Conservation (phyloP, 2,113 vertebrate genomes). For the Burhinus bistriatus region DNA sequence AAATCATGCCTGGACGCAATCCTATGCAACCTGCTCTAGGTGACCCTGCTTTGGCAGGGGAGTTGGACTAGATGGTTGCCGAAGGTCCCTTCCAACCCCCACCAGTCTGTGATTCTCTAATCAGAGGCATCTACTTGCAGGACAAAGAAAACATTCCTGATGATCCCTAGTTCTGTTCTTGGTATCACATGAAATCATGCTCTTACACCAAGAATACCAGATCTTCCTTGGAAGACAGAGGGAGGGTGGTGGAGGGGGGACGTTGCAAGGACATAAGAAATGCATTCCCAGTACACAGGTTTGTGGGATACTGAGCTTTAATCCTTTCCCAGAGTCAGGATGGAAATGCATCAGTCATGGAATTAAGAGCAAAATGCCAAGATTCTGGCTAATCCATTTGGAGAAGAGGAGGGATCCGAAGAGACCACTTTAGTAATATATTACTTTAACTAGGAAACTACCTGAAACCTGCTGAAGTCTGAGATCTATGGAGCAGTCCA, state of each 20-base stretch:
- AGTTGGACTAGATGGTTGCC: too few relatives aligned
- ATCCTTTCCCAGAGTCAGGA: not conserved
- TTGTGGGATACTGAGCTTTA: not conserved
- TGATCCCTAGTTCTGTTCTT: not conserved
- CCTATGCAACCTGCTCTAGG: too few relatives aligned
- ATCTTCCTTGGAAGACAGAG: not conserved
- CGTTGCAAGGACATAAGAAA: not conserved
- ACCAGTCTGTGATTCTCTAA: too few relatives aligned
- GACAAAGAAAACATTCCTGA: not conserved
- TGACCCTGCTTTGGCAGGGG: too few relatives aligned
- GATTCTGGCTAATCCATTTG: not conserved
- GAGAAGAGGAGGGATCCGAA: not conserved
- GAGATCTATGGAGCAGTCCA: not conserved
- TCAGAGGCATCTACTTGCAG: not conserved
- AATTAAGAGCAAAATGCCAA: not conserved
- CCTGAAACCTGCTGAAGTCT: not conserved
- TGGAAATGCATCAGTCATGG: not conserved
- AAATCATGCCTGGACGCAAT: too few relatives aligned
- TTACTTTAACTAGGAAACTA: not conserved
- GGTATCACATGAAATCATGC: not conserved
- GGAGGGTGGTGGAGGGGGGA: fast-evolving
- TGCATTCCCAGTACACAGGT: not conserved
- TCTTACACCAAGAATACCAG: not conserved
- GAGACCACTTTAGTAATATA: not conserved
- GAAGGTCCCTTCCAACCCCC: too few relatives aligned